Evolutionary conservation across 2,797 vertebrate species (phyloP).

Genomic region (Calcarius lapponicus): DNA sequence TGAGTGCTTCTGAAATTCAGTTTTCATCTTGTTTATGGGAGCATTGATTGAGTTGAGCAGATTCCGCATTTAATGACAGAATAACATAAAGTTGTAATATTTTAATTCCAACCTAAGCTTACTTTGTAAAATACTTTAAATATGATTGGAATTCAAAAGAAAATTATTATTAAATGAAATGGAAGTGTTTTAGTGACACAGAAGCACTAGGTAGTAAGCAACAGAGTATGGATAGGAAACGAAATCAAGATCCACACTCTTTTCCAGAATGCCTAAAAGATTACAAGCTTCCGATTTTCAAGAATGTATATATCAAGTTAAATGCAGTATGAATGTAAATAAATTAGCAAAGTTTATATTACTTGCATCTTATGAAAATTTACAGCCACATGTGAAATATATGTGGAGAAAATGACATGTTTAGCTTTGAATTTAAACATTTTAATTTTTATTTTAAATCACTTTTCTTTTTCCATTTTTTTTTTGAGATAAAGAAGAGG

Average conservation of each 20-base stretch:
- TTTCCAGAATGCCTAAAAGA: neutral
- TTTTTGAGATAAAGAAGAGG: neutral
- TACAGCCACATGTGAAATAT: neutral
- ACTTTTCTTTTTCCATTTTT: neutral
- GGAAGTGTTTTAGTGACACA: neutral
- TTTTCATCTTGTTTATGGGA: conserved; percentile 32
- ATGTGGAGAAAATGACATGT: neutral
- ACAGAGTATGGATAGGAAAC: neutral
- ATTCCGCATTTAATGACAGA: conserved; percentile 29
- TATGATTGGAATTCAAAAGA: neutral
- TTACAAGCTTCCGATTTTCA: neutral
- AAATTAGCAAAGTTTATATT: neutral
- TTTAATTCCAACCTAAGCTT: neutral
- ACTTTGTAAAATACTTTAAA: neutral
- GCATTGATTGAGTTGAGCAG: conserved; percentile 8
- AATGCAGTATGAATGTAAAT: neutral
- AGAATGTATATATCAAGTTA: neutral
- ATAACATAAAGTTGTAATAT: neutral
- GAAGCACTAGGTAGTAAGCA: neutral
- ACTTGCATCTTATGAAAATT: neutral
- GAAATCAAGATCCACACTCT: neutral
- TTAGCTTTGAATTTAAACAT: neutral
- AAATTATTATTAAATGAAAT: conserved; percentile 21
- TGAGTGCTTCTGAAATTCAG: neutral
- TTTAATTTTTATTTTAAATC: neutral